Evolutionary conservation across 2,797 vertebrate genomes (phyloP), one percentile per base, ranked within the genome.

Genomic region (Toxotes lorentzi): DNA sequence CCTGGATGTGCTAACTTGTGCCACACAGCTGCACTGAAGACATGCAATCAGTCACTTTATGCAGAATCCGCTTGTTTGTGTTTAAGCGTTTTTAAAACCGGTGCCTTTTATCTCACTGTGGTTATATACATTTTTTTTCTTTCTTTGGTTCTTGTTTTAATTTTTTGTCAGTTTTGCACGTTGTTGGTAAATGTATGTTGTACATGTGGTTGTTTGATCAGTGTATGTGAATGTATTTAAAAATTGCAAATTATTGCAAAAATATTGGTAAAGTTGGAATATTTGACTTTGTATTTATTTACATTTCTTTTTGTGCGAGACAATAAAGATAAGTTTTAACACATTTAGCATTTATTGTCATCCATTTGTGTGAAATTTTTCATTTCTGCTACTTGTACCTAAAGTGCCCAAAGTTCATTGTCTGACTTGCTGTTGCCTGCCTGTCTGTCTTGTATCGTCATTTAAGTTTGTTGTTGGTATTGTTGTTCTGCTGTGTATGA

Each of bases 21-120:
- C 4, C 35, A 34, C 4, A 21, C 12, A 34, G 34, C 32, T 60
- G 23, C 19, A 24, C 19, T 53, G 14, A 50, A 48, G 35, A 56
- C 12, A 17, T 27, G 34, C 61, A 51, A 21, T 35, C 53, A n/a
- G 14, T 57, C 43, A 53, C 38, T 82, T 85, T 58, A 69, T 82
- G 60, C 66, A 85, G 45, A 69, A 64, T 74, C 60, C 66, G 51
- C 21, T 62, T 50, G 66, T 34, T 14, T 82, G 32, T 0, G n/a
- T 81, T 54, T 45, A 45, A 48, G 38, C 21, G 17, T 59, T 58
- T 80, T 41, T 64, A 1, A 68, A 84, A 34, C 27, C 34, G 68
- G 85, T 90, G 85, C 82, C 87, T 90, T 88, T 73, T 72, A 30
- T 60, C 24, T 65, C 58, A 10, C 10, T n/a, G 41, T 43, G 32